phyloP scores from a whole-genome alignment of 2,113 vertebrate genomes.

The Cromileptes altivelis region DNA sequence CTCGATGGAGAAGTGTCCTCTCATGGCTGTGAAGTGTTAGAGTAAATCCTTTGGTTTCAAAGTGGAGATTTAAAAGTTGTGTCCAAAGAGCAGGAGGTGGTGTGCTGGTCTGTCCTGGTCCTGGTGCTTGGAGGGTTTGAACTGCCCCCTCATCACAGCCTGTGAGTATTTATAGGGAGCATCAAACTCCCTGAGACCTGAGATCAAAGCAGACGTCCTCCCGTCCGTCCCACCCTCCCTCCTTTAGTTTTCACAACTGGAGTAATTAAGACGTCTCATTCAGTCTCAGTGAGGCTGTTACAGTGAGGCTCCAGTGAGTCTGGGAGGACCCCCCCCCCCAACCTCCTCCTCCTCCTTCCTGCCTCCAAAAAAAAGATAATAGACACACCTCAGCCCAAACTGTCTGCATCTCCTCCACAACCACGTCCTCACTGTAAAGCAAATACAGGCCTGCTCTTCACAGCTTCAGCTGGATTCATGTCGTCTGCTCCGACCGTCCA shows the following conservation, averaged over 20 bases:
- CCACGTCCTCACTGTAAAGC: constrained; percentile 13
- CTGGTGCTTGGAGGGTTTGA: constrained; percentile 1
- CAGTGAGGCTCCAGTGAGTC: constrained; percentile 86
- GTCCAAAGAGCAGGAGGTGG: background rate
- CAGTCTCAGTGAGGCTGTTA: constrained; percentile 86
- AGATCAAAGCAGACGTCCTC: constrained; percentile 84
- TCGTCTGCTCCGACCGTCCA: no score
- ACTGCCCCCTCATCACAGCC: background rate
- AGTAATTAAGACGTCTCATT: constrained; percentile 88
- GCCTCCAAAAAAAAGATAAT: constrained; percentile 45
- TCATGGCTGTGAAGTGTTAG: constrained; percentile 66
- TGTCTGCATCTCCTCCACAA: constrained; percentile 53
- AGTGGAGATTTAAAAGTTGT: background rate
- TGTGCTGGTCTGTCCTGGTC: background rate
- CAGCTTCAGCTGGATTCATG: background rate
- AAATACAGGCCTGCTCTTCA: background rate
- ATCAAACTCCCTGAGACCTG: constrained; percentile 60
- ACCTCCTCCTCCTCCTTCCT: constrained; percentile 50
- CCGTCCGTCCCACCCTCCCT: constrained; percentile 64
- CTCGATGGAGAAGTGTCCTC: constrained; percentile 83
- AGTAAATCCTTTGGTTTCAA: constrained; percentile 1
- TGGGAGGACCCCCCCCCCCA: constrained; percentile 51
- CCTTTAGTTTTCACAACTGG: constrained; percentile 86
- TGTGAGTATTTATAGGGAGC: constrained; percentile 77
- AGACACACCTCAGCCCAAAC: constrained; percentile 49